phyloP scores from a whole-genome alignment of 2,797 vertebrate species.

The Gila robusta region DNA sequence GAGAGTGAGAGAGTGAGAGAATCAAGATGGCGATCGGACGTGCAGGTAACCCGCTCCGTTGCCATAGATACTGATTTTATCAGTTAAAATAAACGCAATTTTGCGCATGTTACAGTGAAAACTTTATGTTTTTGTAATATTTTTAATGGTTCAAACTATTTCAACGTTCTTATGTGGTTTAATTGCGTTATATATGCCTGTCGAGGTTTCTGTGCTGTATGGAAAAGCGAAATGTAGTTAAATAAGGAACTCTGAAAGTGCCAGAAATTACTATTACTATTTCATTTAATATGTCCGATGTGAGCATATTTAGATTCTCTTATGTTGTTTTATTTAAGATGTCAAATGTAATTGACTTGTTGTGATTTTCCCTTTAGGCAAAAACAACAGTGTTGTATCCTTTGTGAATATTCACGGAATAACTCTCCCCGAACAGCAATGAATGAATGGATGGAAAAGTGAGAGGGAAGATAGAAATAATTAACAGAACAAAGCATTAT shows the following conservation, averaged over 20 bases:
- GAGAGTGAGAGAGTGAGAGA: not conserved
- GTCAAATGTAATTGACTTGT: not conserved
- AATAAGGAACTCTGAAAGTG: not conserved
- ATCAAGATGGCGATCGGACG: slow-evolving; percentile 71
- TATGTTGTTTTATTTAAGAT: not conserved
- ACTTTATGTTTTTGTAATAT: too few relatives aligned
- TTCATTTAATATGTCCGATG: not conserved
- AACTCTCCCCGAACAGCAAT: not conserved
- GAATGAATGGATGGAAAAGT: not conserved
- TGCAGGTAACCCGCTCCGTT: slow-evolving; percentile 72
- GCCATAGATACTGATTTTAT: slow-evolving; percentile 64
- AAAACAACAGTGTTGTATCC: slow-evolving; percentile 67
- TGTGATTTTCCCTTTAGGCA: slow-evolving; percentile 53
- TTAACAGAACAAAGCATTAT: too few relatives aligned
- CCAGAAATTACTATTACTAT: not conserved
- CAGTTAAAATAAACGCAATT: not conserved
- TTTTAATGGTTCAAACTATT: not conserved
- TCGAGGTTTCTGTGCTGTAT: not conserved
- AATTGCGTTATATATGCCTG: not conserved
- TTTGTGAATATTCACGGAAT: slow-evolving; percentile 48
- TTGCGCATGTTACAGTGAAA: not conserved
- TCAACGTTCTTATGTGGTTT: not conserved
- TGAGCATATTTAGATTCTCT: not conserved
- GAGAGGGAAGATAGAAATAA: not conserved
- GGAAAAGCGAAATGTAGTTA: not conserved